Evolutionary conservation across 2,113 vertebrate genomes (phyloP), one percentile per base, ranked within the genome.

Genomic region (Caranx melampygus): DNA sequence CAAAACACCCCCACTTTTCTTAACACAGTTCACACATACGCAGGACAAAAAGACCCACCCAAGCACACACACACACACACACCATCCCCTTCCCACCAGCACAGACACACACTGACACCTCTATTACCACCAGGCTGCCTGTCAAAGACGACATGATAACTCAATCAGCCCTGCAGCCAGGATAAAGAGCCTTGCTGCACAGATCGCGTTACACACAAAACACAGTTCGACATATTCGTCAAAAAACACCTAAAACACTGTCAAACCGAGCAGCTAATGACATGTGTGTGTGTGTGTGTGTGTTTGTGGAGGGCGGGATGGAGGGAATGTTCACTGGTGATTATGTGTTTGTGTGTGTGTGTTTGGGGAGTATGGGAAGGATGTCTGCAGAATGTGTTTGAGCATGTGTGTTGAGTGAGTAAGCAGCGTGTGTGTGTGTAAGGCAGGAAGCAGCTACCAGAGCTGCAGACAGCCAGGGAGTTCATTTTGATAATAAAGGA

Each of bases 401-500:
- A 79, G 60, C 34, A 0, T 58, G 65, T 45, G 54, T 71, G 77
- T 68, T 78, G 68, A 82, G 1, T 14, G 75, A 67, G 49, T 1
- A 42, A 33, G 20, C 20, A 20, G 21, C 18, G 74, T 74, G 52
- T 76, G 72, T 75, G 51, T 54, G 65, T 42, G 79, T 31, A 40
- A 44, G 15, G 37, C 86, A 92, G 92, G 92, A 93, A 92, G 84
- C 64, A 6, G 71, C 33, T 13, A 61, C 72, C 11, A 0, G 72
- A 18, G 79, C 51, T 67, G 88, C 79, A 87, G 74, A 69, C 78
- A 72, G 65, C 83, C 75, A 16, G 57, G 4, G 42, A 14, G 72
- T 69, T 2, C 15, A 69, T 90, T 94, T 86, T 86, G 80, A 79
- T 31, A 78, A 89, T 88, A 94, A 90, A 93, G 88, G 88, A 89